Evolutionary conservation across 2,797 vertebrate genomes (phyloP), one percentile per base, ranked within the genome.

Genomic region (Ceryle rudis): DNA sequence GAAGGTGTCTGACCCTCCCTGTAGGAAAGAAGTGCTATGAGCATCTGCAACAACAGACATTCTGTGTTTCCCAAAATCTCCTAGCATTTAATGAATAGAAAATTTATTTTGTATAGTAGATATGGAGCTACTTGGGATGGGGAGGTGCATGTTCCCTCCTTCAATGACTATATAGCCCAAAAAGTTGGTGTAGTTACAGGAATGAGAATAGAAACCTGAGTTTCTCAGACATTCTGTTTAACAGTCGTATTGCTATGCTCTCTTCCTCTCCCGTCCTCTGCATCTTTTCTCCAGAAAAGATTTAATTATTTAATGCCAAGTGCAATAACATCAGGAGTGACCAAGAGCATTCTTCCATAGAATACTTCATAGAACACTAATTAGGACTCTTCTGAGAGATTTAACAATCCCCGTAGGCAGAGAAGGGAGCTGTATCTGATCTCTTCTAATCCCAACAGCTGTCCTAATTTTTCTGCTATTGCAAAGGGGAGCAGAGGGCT

Each of bases 231-330:
- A 6, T 44, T 49, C 47, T 42, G 16, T 37, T 93, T 65, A 37
- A 79, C 78, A 90, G 44, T 29, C n/a, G 11, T 11, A 13, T 44
- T 61, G 55, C 19, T 79, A 42, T 39, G 16, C 15, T 15, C 20
- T 11, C 20, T 5, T 28, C 14, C 22, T 41, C 12, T 17, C 31
- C 20, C 14, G 4, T 6, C 25, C 66, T 39, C 52, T 67, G 29
- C 29, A 83, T 94, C 49, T 88, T 90, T 86, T 88, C 80, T 78
- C 64, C 85, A 86, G 82, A 37, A 88, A 88, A 86, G 65, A 81
- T 93, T 90, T 94, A 93, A 95, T 96, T 96, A 91, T 96, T 94
- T 94, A 95, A 88, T 95, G 91, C 90, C 94, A 95, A 95, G 25
- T 75, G 82, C 80, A 93, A 81, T 95, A 95, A 88, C 82, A 62